These are phyloP conservation scores for Nyctereutes procyonoides DNA, from an alignment of 2,113 vertebrate genomes.

Conservation along the genomic window DNA sequence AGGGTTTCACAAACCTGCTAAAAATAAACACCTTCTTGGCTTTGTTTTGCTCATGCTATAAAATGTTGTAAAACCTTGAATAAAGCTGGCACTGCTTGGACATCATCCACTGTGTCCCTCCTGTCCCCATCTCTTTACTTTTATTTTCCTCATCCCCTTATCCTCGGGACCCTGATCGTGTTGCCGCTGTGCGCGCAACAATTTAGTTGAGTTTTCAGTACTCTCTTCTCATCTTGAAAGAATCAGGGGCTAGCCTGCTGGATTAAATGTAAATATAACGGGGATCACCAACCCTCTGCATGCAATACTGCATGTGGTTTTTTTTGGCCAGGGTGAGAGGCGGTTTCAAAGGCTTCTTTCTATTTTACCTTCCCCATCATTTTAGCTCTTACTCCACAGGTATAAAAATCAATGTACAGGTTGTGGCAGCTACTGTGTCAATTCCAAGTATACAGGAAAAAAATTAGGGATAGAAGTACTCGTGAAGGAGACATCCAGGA, in stretches of 20 bases:
- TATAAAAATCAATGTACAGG: not conserved
- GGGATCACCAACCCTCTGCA: not conserved
- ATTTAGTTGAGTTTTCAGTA: not conserved
- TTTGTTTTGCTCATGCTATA: too few relatives aligned
- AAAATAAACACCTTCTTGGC: too few relatives aligned
- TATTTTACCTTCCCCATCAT: not conserved
- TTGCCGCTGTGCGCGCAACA: too few relatives aligned
- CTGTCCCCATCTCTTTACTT: too few relatives aligned
- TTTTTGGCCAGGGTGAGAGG: not conserved
- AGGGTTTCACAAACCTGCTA: too few relatives aligned
- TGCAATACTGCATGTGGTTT: not conserved
- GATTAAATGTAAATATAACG: not conserved
- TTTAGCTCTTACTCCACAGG: not conserved
- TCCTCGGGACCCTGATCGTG: too few relatives aligned
- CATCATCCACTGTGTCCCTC: too few relatives aligned
- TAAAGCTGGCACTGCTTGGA: too few relatives aligned
- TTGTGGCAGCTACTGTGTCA: not conserved
- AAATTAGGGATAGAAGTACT: not conserved
- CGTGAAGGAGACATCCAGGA: not conserved
- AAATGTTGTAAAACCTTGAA: too few relatives aligned
- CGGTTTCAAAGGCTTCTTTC: not conserved
- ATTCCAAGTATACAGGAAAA: not conserved
- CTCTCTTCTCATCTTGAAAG: not conserved
- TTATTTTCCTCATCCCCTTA: too few relatives aligned
- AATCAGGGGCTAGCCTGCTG: not conserved